phyloP scores from a whole-genome alignment of 2,113 vertebrate species.

The Onychostoma macrolepis region DNA sequence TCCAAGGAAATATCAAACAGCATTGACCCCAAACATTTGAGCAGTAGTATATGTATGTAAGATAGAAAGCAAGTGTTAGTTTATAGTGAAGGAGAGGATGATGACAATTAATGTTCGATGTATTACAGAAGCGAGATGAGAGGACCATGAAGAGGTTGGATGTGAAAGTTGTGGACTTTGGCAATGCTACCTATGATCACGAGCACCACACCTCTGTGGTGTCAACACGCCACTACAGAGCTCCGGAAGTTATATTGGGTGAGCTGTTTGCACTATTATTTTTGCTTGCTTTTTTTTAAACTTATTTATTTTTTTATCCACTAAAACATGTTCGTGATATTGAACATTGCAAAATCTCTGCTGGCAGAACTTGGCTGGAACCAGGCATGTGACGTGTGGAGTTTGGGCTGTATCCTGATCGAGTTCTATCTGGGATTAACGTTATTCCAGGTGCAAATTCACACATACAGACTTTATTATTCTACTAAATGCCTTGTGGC shows the following conservation, averaged over 20 bases:
- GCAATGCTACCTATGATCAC: conserved; percentile 94
- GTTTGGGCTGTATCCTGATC: conserved; percentile 93
- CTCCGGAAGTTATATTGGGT: conserved; percentile 96
- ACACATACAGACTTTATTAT: not conserved
- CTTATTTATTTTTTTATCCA: not conserved
- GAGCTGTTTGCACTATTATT: conserved; percentile 42
- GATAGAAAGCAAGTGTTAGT: not conserved
- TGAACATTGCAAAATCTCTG: not conserved
- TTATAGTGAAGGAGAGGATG: not conserved
- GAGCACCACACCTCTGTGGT: conserved; percentile 96
- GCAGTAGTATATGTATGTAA: not conserved
- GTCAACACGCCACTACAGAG: conserved; percentile 94
- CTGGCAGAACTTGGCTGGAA: conserved; percentile 90
- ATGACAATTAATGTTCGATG: not conserved
- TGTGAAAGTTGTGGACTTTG: conserved; percentile 95
- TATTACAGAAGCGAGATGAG: conserved; percentile 88
- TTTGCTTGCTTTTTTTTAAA: too few relatives aligned
- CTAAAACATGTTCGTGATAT: not conserved
- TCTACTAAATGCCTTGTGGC: not conserved
- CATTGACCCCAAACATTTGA: not conserved
- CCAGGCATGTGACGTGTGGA: conserved; percentile 95
- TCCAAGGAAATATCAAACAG: not conserved
- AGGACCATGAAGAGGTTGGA: conserved; percentile 88
- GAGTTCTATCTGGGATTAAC: conserved; percentile 96
- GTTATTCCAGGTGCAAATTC: conserved; percentile 86